Conservation (phyloP, 2,113 vertebrate species). For the Dascyllus trimaculatus region DNA sequence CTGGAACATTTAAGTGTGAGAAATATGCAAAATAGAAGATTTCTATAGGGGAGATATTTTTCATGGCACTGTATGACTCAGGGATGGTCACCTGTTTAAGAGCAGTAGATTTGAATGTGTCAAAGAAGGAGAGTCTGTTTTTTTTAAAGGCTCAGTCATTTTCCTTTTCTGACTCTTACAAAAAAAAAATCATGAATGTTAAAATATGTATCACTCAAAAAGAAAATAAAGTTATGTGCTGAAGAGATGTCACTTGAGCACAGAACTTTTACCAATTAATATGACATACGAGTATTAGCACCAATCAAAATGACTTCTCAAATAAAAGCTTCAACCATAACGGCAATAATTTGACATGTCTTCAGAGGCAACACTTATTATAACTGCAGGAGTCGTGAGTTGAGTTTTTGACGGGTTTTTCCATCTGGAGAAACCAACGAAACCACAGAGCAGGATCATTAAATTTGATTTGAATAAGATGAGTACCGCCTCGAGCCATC, state of each 20-base stretch:
- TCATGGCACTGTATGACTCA: too few species aligned
- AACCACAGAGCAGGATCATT: slow-evolving; percentile 22
- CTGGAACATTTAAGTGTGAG: too few species aligned
- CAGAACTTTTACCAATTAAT: slow-evolving; percentile 21
- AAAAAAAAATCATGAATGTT: background rate
- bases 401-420: slow-evolving; percentile 16
- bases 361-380: slow-evolving; percentile 28
- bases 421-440: slow-evolving; percentile 22
- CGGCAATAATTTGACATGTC: background rate
- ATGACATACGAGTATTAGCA: slow-evolving; percentile 1
- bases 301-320: slow-evolving; percentile 2
- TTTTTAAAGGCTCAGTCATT: background rate
- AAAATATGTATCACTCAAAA: background rate
- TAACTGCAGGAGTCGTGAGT: slow-evolving; percentile 5
- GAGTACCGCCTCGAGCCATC: background rate
- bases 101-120: background rate
- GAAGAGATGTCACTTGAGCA: background rate
- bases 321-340: slow-evolving; percentile 24
- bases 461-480: slow-evolving; percentile 21
- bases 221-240: background rate
- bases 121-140: background rate
- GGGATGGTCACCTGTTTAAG: background rate
- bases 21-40: too few species aligned
- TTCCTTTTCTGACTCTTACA: background rate
- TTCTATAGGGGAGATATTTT: too few species aligned